phyloP scores from a whole-genome alignment of 2,797 vertebrate genomes.

The Smutsia gigantea region DNA sequence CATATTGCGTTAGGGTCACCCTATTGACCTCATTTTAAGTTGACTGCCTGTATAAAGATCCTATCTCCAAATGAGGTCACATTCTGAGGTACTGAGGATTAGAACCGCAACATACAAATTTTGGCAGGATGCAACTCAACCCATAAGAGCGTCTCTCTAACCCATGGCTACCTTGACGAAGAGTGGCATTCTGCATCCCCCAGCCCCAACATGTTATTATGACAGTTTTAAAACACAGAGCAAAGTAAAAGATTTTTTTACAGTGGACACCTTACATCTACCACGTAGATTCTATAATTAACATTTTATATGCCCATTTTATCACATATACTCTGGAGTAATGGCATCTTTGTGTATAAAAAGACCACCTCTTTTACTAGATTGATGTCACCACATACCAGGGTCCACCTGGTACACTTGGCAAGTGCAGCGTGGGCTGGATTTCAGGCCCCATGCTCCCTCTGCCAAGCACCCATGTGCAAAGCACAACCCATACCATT shows the following conservation, averaged over 20 bases:
- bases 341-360: background rate
- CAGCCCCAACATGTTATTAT: background rate
- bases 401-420: background rate
- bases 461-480: background rate
- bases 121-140: background rate
- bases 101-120: background rate
- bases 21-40: background rate
- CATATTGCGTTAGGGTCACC: background rate
- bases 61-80: background rate
- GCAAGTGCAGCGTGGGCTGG: background rate
- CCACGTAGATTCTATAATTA: background rate
- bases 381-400: no score
- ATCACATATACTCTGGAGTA: background rate
- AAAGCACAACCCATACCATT: fast-evolving
- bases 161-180: background rate
- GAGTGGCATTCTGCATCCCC: background rate
- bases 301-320: background rate
- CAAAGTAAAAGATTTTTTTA: background rate
- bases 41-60: background rate
- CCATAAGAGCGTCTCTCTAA: background rate
- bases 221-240: background rate
- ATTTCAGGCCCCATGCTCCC: background rate
- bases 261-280: background rate
- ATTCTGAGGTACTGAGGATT: background rate
- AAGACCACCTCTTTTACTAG: background rate